Conservation (phyloP, 2,797 vertebrate genomes). For the Chaenodraco wilsoni region DNA sequence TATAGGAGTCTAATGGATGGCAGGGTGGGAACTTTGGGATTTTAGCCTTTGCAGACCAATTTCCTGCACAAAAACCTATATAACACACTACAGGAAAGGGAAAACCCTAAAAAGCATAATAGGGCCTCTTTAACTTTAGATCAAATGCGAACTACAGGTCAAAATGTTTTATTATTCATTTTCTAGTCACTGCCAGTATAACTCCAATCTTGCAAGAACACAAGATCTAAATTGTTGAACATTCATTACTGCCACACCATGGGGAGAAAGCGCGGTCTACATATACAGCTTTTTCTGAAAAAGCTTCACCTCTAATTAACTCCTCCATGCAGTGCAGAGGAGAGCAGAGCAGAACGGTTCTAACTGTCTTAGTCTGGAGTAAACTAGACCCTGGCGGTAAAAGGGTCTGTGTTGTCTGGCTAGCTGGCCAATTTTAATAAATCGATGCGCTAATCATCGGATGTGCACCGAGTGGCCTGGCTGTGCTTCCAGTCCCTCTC, state of each 20-base stretch:
- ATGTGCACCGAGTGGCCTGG: conserved; percentile 63
- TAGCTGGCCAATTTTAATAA: conserved; percentile 81
- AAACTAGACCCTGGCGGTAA: conserved; percentile 77
- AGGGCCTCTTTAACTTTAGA: not conserved
- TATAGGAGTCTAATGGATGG: too few relatives aligned
- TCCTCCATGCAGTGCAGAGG: conserved; percentile 54
- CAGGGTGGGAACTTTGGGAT: too few relatives aligned
- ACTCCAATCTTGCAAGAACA: conserved; percentile 13
- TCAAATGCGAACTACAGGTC: not conserved
- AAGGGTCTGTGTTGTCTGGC: conserved; percentile 60
- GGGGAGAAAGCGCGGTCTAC: conserved; percentile 60
- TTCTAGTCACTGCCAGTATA: conserved; percentile 8
- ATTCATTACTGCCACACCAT: conserved; percentile 54
- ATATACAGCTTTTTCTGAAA: conserved; percentile 52
- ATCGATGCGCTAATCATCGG: conserved; percentile 82
- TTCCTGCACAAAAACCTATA: too few relatives aligned
- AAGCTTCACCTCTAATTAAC: conserved; percentile 76
- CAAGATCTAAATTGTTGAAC: conserved; percentile 30
- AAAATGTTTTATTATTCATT: not conserved
- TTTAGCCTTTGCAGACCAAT: too few relatives aligned
- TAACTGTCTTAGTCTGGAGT: conserved; percentile 65
- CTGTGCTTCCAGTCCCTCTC: conserved; percentile 61
- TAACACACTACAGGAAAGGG: too few relatives aligned
- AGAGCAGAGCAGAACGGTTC: conserved; percentile 58
- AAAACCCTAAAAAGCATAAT: too few relatives aligned